phyloP scores from a whole-genome alignment of 2,888 invertebrate genomes.

The Epirrhoe alternata region DNA sequence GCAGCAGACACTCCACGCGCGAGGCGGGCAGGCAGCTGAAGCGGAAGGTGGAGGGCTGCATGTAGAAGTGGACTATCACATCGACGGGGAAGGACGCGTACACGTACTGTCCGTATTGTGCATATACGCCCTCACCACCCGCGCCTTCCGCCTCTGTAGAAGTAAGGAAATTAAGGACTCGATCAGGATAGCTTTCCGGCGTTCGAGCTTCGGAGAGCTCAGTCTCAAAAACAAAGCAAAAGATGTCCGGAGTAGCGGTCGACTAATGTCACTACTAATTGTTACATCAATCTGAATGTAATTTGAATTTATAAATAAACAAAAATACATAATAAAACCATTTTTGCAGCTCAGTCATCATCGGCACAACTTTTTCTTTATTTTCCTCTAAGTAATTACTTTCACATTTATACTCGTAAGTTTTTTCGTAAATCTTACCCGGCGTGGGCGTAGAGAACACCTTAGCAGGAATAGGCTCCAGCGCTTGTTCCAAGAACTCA shows the following conservation, averaged over 20 bases:
- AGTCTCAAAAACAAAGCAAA: too few species aligned
- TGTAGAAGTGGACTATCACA: constrained; percentile 98
- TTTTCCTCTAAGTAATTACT: too few species aligned
- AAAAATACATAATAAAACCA: background rate
- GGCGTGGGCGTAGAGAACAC: constrained; percentile 75
- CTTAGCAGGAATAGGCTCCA: constrained; percentile 96
- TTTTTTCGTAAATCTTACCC: constrained; percentile 53
- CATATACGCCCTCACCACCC: constrained; percentile 68
- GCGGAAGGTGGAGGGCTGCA: constrained; percentile 98
- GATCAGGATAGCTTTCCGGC: too few species aligned
- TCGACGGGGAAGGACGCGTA: constrained; percentile 99
- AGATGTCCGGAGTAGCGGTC: too few species aligned
- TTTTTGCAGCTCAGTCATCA: too few species aligned
- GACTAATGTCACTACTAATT: too few species aligned
- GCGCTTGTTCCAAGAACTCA: constrained; percentile 98
- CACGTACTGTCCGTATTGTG: constrained; percentile 91
- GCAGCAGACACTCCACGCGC: constrained; percentile 97
- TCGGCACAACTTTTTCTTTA: too few species aligned
- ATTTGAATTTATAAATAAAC: too few species aligned
- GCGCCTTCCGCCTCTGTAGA: constrained; percentile 68
- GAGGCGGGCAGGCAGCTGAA: constrained; percentile 98
- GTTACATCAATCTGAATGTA: too few species aligned
- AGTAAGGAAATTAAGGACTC: background rate
- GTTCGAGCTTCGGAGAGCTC: too few species aligned
- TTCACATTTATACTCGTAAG: too few species aligned